Evolutionary conservation across 2,888 invertebrate species (phyloP), one percentile per base, ranked within the genome.

Genomic region (Agonopterix alstromeriana): DNA sequence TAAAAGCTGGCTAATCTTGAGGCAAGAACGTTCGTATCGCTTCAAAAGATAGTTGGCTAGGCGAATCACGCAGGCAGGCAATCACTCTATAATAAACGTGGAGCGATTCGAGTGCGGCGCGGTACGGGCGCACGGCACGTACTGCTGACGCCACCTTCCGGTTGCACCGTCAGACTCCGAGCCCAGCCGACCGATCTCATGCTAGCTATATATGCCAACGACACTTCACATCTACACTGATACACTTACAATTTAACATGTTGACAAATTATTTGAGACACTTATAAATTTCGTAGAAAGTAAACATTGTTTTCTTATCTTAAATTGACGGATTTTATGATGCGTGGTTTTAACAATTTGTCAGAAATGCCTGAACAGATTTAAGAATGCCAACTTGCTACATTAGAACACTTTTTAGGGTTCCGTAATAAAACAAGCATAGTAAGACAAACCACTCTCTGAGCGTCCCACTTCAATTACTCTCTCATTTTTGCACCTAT

Each of bases 61-160:
- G 85, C 86, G 63, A 76, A 79, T 84, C 87, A 87, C 86, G 86
- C 77, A 78, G 80, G 65, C 67, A 71, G 76, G 82, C 85, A 86
- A 87, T 86, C 85, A 84, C 81, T 85, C 76, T 80, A 86, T 82
- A 83, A 76, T 85, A 84, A 83, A 85, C 78, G 84, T 78, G 72
- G 70, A 80, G 75, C 75, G 76, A 75, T 76, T 70, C 65, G 73
- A 75, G 76, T 69, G 67, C 69, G 73, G 64, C 67, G 68, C 70
- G 65, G 70, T 65, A 67, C 69, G 69, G 70, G 56, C 65, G 65
- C 80, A 81, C 80, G 80, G 65, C 80, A 81, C 80, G 80, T 81
- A 79, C 64, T 74, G 81, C 81, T 80, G 80, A 80, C 76, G 67
- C 65, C 63, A 63, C 59, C 68, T 67, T 46, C 42, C 27, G 48